Evolutionary conservation across 1,140 invertebrate species (phyloP), one percentile per base, ranked within the genome.

Genomic region (Micrasema longulum): DNA sequence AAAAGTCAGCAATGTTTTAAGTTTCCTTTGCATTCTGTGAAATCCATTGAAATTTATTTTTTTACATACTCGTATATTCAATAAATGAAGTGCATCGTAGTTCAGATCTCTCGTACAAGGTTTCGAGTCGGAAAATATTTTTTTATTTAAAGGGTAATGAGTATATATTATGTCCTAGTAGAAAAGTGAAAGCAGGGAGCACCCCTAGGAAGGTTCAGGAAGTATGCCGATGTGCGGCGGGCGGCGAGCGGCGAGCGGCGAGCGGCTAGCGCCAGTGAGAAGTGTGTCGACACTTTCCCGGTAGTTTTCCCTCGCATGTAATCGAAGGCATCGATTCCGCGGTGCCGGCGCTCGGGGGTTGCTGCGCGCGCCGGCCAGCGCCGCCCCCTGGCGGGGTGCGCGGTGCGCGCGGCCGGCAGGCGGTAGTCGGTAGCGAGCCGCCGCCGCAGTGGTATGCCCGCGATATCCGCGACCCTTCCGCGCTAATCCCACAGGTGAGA

Each of bases 331-430:
- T 66, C 48, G 72, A 69, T 52, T 53, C 53, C 60, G 36, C 20
- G n/a, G 41, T 60, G 69, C 48, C 53, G 73, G 69, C 65, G 53
- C 20, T 18, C 73, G 74, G 76, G 78, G 75, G 76, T 68, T 76
- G 65, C 43, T 45, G 72, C 31, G 66, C 72, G 76, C 73, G 72
- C 75, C 73, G 75, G 69, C 68, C 64, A 43, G 50, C 18, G 26
- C 3, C 18, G 23, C 55, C 60, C 22, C 45, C 31, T 43, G 52
- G 55, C 55, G 50, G 11, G 55, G 47, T 18, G 38, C 50, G 62
- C 18, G 60, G 43, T 12, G 60, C 38, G 38, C 47, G 23, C 47
- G 50, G 69, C 23, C 31, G 14, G 47, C 45, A 31, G 16, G 20
- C 45, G 60, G n/a, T 11, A 63, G 69, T 48, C 45, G 69, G 47